Percentiles rank a stretch among this genome's conserved stretches.
Conservation (phyloP, 2,113 vertebrate genomes). For the Spilogale gracilis region DNA sequence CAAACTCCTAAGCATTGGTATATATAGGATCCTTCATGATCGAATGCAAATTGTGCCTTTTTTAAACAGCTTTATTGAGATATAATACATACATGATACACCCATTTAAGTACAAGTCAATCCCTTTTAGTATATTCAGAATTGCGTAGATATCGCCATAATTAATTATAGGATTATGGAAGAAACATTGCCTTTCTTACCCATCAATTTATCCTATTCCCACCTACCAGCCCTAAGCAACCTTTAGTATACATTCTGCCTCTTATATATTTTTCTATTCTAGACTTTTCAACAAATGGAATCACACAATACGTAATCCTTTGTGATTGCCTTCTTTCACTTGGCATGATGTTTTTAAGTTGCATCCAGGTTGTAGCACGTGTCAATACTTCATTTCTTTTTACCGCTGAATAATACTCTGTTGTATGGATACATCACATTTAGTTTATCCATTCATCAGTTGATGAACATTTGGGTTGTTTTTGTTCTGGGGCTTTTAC, state of each 20-base stretch:
- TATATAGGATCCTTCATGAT: background rate
- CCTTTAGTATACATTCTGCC: background rate
- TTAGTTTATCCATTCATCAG: no score
- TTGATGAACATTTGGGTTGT: background rate
- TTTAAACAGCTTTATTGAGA: background rate
- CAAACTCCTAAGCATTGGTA: background rate
- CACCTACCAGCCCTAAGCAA: background rate
- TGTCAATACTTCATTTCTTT: no score
- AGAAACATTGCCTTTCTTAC: background rate
- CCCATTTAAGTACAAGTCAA: background rate
- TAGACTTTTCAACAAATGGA: background rate
- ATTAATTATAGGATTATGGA: background rate
- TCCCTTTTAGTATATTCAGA: background rate
- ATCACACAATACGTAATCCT: no score
- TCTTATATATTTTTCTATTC: background rate
- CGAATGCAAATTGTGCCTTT: background rate
- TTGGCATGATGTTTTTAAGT: no score
- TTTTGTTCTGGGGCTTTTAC: background rate
- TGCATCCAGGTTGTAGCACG: no score
- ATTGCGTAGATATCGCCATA: background rate
- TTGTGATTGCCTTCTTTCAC: no score
- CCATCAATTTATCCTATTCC: background rate
- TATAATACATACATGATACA: background rate
- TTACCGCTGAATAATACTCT: no score
- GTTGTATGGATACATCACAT: no score